Percentiles rank a stretch among this genome's conserved stretches.
Conservation (phyloP, 2,888 invertebrate genomes). For the Hirtodrosophila histrioides region DNA sequence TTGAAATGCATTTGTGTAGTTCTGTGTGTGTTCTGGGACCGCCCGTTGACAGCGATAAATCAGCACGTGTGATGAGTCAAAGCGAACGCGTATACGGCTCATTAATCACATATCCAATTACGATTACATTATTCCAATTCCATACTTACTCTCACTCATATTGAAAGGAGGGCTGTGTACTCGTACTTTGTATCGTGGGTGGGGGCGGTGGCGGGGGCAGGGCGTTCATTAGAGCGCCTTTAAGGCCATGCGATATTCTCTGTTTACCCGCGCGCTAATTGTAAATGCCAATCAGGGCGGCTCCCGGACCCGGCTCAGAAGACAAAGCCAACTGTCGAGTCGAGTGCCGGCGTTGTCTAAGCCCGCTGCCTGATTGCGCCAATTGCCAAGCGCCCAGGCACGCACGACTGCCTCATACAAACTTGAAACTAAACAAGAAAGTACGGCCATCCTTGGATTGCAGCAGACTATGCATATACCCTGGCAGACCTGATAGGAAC, state of each 20-base stretch:
- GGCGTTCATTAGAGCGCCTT: conserved; percentile 56
- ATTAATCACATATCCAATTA: conserved; percentile 78
- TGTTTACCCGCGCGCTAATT: conserved; percentile 82
- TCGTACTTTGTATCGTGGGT: not conserved
- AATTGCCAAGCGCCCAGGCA: conserved; percentile 71
- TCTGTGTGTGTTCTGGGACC: conserved; percentile 33
- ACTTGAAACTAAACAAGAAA: conserved; percentile 78
- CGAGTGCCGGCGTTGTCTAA: conserved; percentile 36
- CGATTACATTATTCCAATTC: conserved; percentile 75
- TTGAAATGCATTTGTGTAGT: conserved; percentile 32
- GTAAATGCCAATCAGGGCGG: conserved; percentile 82
- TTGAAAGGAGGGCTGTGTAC: conserved; percentile 10
- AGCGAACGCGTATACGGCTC: conserved; percentile 64
- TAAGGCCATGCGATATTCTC: conserved; percentile 61
- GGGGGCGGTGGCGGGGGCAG: conserved; percentile 29
- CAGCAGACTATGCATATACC: not conserved
- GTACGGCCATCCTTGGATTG: not conserved
- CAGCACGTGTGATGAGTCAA: conserved; percentile 77
- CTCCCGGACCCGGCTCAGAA: conserved; percentile 27
- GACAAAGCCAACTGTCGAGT: conserved; percentile 64
- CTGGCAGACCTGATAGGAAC: not conserved
- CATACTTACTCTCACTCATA: conserved; percentile 15
- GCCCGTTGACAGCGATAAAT: conserved; percentile 74
- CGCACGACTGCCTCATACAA: conserved; percentile 83
- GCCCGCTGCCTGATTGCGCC: conserved; percentile 74